Evolutionary conservation across 2,113 vertebrate genomes (phyloP).

Genomic region (Arizona elegans): DNA sequence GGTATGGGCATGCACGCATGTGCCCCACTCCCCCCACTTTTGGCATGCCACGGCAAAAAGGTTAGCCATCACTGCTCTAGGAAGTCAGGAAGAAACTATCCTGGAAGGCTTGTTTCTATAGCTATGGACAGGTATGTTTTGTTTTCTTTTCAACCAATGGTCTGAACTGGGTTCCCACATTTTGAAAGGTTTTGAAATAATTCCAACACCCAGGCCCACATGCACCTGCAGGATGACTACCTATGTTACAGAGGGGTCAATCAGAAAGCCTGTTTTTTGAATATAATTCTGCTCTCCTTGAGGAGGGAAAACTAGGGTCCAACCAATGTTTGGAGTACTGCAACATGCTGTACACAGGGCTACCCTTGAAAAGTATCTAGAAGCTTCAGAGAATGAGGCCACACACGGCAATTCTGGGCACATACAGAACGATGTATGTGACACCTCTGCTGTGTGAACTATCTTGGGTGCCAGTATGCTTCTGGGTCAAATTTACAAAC

Average conservation of each 20-base stretch:
- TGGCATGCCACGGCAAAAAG: too few relatives aligned
- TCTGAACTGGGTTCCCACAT: background rate
- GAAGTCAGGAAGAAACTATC: background rate
- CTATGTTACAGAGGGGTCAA: background rate
- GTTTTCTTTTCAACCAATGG: background rate
- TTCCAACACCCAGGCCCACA: background rate
- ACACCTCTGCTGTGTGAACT: background rate
- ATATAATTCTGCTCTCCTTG: background rate
- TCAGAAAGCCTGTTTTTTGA: background rate
- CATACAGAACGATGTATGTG: background rate
- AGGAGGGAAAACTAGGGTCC: background rate
- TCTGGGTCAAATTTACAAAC: constrained; percentile 22
- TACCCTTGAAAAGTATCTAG: background rate
- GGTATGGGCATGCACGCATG: too few relatives aligned
- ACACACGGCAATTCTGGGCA: background rate
- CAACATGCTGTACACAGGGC: background rate
- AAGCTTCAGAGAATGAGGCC: background rate
- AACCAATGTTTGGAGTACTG: background rate
- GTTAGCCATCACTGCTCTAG: background rate
- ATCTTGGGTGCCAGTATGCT: background rate
- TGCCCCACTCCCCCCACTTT: too few relatives aligned
- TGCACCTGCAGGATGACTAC: background rate
- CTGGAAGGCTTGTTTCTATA: background rate
- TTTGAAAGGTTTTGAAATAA: background rate
- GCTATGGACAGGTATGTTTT: background rate